Conservation (phyloP, 1,140 invertebrate species). For the Procambarus virginalis region DNA sequence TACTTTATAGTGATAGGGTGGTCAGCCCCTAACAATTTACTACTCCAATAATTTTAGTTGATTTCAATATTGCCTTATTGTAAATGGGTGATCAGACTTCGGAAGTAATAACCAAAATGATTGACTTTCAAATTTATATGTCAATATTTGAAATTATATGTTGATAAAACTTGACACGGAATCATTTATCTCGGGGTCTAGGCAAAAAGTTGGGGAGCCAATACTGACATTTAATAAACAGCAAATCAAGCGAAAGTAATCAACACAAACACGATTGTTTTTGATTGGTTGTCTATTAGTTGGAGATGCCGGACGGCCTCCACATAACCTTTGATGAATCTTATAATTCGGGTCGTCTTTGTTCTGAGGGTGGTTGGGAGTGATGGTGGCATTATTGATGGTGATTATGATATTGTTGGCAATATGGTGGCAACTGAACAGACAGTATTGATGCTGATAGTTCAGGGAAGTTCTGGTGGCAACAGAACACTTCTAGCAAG, state of each 20-base stretch:
- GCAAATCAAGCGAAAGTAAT: conserved; percentile 1
- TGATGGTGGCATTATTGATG: no score
- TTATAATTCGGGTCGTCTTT: no score
- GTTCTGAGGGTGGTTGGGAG: no score
- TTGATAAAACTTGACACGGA: not conserved
- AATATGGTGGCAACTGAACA: no score
- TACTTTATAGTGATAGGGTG: no score
- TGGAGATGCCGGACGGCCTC: not conserved
- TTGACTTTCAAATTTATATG: not conserved
- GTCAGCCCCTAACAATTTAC: not conserved
- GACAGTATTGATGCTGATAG: no score
- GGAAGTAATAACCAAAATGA: not conserved
- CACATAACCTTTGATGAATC: not conserved
- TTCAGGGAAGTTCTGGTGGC: no score
- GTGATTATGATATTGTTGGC: no score
- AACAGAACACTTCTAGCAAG: no score
- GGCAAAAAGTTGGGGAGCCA: not conserved
- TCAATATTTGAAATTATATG: not conserved
- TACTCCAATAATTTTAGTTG: not conserved
- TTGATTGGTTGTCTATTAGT: not conserved
- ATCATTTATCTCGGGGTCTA: not conserved
- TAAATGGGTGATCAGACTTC: not conserved
- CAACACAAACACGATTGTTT: not conserved
- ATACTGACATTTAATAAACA: conserved; percentile 7
- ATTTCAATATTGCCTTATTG: not conserved